phyloP scores from a whole-genome alignment of 2,888 invertebrate genomes.

The Drosophila merina region DNA sequence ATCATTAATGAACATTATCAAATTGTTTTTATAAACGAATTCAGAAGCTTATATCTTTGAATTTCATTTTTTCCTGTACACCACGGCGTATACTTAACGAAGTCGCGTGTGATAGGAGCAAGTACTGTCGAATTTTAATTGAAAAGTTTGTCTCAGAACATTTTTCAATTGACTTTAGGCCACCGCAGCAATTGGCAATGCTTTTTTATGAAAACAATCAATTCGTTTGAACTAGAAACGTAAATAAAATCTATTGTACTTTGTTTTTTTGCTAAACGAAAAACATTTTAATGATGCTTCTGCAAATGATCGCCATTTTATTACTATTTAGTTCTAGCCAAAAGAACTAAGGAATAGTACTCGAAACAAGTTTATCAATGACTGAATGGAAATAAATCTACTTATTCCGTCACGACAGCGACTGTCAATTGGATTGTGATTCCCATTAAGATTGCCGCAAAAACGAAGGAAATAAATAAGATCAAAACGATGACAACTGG shows the following conservation, averaged over 20 bases:
- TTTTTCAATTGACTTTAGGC: slow-evolving; percentile 32
- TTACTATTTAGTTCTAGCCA: neutral
- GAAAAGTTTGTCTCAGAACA: slow-evolving; percentile 16
- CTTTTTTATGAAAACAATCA: slow-evolving; percentile 43
- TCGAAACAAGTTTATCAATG: slow-evolving; percentile 45
- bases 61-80: neutral
- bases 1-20: slow-evolving; percentile 24
- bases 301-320: neutral
- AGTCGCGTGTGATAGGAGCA: no score
- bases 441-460: slow-evolving; percentile 8
- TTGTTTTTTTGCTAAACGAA: neutral
- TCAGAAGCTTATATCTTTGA: neutral
- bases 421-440: slow-evolving; percentile 31
- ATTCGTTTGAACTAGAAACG: slow-evolving; percentile 15
- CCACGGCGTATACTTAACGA: slow-evolving; percentile 11
- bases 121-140: slow-evolving; percentile 21
- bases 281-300: neutral
- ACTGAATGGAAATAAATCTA: slow-evolving; percentile 27
- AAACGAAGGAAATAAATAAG: slow-evolving; percentile 13
- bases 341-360: neutral
- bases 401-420: slow-evolving; percentile 31
- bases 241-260: neutral
- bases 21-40: slow-evolving; percentile 20
- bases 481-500: slow-evolving; percentile 11
- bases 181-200: slow-evolving; percentile 15